Evolutionary conservation across 2,113 vertebrate genomes (phyloP).

Genomic region (Laterallus jamaicensis): DNA sequence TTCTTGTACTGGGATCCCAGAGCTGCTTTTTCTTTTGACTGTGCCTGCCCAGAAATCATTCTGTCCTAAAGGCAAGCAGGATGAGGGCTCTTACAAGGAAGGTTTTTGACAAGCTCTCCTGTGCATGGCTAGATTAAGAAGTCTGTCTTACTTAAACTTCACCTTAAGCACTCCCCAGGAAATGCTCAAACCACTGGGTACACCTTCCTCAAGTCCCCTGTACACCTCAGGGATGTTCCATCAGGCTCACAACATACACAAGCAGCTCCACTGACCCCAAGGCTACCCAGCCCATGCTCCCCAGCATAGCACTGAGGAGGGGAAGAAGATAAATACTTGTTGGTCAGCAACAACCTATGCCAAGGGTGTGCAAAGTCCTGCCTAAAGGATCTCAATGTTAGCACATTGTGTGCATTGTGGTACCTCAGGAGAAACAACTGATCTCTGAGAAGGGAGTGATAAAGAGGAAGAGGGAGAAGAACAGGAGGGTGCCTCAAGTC

Average conservation of each 20-base stretch:
- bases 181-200: background rate
- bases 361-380: no score
- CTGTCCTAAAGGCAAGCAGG: background rate
- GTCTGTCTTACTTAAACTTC: background rate
- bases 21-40: background rate
- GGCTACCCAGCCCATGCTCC: no score
- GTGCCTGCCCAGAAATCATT: background rate
- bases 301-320: background rate
- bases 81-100: background rate
- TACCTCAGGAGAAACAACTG: no score
- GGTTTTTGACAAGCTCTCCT: background rate
- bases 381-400: no score
- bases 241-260: background rate
- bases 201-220: rapidly evolving
- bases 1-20: no score
- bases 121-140: background rate
- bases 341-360: no score
- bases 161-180: background rate
- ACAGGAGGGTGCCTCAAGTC: no score
- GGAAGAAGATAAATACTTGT: no score
- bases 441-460: no score
- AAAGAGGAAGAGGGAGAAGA: no score
- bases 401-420: no score
- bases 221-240: background rate
- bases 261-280: background rate